These are phyloP conservation scores for Cyrtorhinus lividipennis DNA, from an alignment of 1,140 invertebrate genomes.

Conservation along the genomic window DNA sequence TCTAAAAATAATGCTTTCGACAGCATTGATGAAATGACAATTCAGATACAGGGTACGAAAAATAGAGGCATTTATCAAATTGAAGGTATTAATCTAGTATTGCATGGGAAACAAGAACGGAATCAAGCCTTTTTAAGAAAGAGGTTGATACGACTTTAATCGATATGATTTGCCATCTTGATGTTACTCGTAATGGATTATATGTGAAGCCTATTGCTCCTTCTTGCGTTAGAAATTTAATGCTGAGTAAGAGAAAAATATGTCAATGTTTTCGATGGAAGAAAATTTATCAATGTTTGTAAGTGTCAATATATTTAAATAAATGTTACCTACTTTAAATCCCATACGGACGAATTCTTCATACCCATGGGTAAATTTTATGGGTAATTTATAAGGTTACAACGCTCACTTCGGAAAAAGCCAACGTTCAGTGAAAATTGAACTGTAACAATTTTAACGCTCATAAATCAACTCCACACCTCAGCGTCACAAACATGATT, in stretches of 20 bases:
- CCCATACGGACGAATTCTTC: too few species aligned
- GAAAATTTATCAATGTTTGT: background rate
- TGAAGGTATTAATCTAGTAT: background rate
- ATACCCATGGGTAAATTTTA: too few species aligned
- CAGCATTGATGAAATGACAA: background rate
- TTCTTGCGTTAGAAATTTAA: too few species aligned
- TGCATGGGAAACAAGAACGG: background rate
- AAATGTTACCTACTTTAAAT: background rate
- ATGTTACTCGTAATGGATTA: background rate
- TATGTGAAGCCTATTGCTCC: background rate
- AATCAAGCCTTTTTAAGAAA: background rate
- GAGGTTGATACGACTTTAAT: background rate
- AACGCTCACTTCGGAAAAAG: too few species aligned
- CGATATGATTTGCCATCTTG: background rate
- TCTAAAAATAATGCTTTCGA: background rate
- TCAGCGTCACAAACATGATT: too few species aligned
- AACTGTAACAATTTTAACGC: too few species aligned
- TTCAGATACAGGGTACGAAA: constrained; percentile 1
- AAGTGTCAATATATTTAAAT: background rate
- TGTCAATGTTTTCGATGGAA: background rate
- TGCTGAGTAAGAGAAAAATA: too few species aligned
- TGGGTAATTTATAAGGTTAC: too few species aligned
- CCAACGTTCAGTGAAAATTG: too few species aligned
- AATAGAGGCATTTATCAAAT: background rate
- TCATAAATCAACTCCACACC: too few species aligned